Conservation (phyloP, 2,888 invertebrate genomes). For the Andrena chrysosceles region DNA sequence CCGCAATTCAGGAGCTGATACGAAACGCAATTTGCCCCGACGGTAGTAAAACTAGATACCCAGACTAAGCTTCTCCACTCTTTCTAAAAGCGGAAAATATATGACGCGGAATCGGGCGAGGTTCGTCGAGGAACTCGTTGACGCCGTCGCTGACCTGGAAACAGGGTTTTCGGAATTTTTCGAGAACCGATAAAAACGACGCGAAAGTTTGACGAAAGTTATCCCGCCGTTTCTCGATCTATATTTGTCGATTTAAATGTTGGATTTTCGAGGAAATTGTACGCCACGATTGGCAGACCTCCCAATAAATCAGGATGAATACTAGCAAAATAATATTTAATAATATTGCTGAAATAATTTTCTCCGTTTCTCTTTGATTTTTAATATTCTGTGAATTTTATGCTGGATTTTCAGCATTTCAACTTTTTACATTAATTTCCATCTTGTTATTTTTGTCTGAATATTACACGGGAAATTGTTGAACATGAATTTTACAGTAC, state of each 20-base stretch:
- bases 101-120: constrained; percentile 48
- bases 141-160: constrained; percentile 58
- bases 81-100: constrained; percentile 50
- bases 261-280: constrained; percentile 15
- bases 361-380: neutral
- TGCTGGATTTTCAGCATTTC: neutral
- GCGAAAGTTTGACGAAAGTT: constrained; percentile 34
- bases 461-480: too few relatives aligned
- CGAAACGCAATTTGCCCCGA: constrained; percentile 61
- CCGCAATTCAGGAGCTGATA: constrained; percentile 59
- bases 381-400: neutral
- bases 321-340: neutral
- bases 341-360: too few relatives aligned
- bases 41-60: constrained; percentile 53
- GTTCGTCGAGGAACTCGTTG: constrained; percentile 55
- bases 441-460: neutral
- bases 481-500: too few relatives aligned
- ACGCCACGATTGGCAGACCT: neutral
- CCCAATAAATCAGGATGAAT: neutral
- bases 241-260: constrained; percentile 26
- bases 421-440: neutral
- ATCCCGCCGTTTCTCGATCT: constrained; percentile 41
- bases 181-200: constrained; percentile 50
- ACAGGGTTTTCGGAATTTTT: constrained; percentile 43
- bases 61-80: constrained; percentile 38